Evolutionary conservation across 2,113 vertebrate genomes (phyloP).

Genomic region (Perca schrenkii): DNA sequence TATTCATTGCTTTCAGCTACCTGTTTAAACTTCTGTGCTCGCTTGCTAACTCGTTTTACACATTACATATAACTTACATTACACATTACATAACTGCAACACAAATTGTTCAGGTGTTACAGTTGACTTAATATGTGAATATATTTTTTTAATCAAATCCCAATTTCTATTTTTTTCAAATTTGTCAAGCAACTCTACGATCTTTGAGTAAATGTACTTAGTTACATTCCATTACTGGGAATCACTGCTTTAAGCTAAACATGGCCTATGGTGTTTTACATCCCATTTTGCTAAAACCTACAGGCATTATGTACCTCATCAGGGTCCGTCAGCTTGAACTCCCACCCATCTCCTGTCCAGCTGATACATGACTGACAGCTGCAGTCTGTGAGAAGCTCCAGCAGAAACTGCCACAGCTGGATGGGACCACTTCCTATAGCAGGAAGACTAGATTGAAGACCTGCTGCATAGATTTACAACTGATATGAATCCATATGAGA

Average conservation of each 20-base stretch:
- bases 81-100: too few species aligned
- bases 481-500: not conserved
- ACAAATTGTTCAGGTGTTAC: too few species aligned
- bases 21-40: too few species aligned
- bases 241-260: not conserved
- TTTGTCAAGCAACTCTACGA: too few species aligned
- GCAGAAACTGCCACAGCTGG: constrained; percentile 83
- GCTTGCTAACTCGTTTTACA: too few species aligned
- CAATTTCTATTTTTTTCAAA: too few species aligned
- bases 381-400: constrained; percentile 82
- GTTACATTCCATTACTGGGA: too few species aligned
- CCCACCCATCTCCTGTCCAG: constrained; percentile 84
- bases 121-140: too few species aligned
- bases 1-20: too few species aligned
- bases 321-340: constrained; percentile 82
- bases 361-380: constrained; percentile 79
- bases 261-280: not conserved
- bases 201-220: too few species aligned
- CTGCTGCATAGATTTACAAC: not conserved
- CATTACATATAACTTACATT: too few species aligned
- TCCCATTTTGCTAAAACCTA: not conserved
- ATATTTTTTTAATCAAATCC: too few species aligned
- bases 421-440: constrained; percentile 77
- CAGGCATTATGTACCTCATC: constrained; percentile 69
- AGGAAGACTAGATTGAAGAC: not conserved